phyloP scores from a whole-genome alignment of 2,888 invertebrate genomes.

The Philaethria dido region DNA sequence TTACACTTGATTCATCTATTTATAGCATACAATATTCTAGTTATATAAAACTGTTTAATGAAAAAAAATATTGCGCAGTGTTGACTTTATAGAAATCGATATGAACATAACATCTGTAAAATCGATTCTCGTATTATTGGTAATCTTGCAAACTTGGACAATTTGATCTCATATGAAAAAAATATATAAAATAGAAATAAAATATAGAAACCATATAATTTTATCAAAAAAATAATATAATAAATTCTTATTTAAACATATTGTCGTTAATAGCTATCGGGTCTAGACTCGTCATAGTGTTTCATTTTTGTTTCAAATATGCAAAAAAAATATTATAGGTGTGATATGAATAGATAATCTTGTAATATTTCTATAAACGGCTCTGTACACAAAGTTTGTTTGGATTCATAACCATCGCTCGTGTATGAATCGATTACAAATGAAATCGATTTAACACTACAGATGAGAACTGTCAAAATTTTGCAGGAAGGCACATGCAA shows the following conservation, averaged over 20 bases:
- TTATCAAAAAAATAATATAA: no score
- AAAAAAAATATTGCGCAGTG: conserved; percentile 9
- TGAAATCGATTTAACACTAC: conserved; percentile 44
- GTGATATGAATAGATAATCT: no score
- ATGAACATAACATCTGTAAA: background rate
- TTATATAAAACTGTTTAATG: conserved; percentile 1
- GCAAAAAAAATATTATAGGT: no score
- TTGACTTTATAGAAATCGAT: background rate
- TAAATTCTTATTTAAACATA: no score
- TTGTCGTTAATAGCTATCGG: no score
- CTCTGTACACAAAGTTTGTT: background rate
- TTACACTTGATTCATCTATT: background rate
- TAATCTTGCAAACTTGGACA: background rate
- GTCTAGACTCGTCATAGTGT: no score
- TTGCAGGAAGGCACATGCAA: conserved; percentile 79
- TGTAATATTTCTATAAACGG: background rate
- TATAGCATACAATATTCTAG: background rate
- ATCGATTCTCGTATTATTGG: background rate
- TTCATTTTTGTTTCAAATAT: no score
- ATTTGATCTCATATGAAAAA: no score
- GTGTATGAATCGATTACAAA: conserved; percentile 38
- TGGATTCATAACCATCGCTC: background rate
- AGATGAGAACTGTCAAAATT: conserved; percentile 76
- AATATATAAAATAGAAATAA: no score
- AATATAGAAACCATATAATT: no score